phyloP scores from a whole-genome alignment of 1,140 invertebrate genomes.

The Drosophila pallidifrons region DNA sequence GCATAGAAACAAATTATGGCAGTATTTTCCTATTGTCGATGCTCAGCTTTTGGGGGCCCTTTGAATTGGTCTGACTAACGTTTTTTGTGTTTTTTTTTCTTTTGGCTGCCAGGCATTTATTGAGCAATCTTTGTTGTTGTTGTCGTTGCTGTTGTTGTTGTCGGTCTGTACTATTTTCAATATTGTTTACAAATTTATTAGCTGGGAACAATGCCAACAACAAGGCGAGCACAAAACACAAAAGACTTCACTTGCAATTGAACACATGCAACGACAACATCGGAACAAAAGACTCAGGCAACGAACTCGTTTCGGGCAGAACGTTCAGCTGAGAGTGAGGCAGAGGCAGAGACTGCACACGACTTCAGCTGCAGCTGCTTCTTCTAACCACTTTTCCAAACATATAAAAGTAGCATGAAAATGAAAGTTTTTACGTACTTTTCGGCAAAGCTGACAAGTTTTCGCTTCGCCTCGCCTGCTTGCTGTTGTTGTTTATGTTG shows the following conservation, averaged over 20 bases:
- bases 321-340: constrained; percentile 27
- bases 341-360: neutral
- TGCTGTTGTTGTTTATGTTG: constrained; percentile 30
- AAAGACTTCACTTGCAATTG: constrained; percentile 11
- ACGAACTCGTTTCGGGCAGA: constrained; percentile 67
- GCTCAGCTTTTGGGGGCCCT: constrained; percentile 49
- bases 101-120: constrained; percentile 67
- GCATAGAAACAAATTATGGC: constrained; percentile 70
- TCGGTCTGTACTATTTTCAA: constrained; percentile 69
- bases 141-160: constrained; percentile 34
- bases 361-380: neutral
- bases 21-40: constrained; percentile 74
- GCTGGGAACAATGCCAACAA: constrained; percentile 62
- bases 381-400: constrained; percentile 49
- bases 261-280: constrained; percentile 40
- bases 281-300: constrained; percentile 81
- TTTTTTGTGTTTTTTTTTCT: constrained; percentile 30
- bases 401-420: constrained; percentile 58
- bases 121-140: constrained; percentile 63
- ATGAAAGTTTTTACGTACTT: constrained; percentile 69
- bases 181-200: constrained; percentile 81
- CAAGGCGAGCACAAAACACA: neutral
- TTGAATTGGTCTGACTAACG: constrained; percentile 37
- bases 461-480: constrained; percentile 56
- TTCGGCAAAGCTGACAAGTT: constrained; percentile 60